phyloP scores from a whole-genome alignment of 2,113 vertebrate genomes.

The Agelaius phoeniceus region DNA sequence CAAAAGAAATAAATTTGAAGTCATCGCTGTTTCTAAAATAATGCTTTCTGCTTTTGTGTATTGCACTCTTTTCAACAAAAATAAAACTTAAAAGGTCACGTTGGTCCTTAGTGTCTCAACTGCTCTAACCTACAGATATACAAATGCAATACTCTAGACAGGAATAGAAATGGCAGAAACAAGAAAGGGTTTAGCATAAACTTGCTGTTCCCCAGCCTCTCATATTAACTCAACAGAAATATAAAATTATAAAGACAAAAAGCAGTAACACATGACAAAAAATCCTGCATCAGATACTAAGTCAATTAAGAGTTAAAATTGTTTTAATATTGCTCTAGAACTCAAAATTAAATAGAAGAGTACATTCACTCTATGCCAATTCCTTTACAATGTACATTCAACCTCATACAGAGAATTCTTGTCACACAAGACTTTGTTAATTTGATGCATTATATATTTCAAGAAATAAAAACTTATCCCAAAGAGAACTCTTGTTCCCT shows the following conservation, averaged over 20 bases:
- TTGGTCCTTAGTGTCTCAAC: neutral
- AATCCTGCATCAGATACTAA: neutral
- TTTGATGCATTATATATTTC: neutral
- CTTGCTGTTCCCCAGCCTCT: neutral
- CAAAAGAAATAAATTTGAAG: neutral
- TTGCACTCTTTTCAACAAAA: neutral
- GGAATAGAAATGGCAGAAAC: neutral
- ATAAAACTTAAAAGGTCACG: neutral
- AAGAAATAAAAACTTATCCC: neutral
- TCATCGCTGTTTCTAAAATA: neutral
- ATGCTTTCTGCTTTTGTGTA: neutral
- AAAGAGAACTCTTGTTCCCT: neutral
- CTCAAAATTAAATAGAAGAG: neutral
- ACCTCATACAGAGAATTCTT: neutral
- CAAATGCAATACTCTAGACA: neutral
- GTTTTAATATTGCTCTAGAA: neutral
- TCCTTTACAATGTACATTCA: neutral
- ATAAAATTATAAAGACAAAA: neutral
- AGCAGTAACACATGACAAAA: neutral
- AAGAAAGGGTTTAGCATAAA: neutral
- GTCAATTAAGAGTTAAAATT: neutral
- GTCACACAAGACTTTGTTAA: neutral
- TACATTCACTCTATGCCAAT: neutral
- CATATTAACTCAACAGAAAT: neutral
- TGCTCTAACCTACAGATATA: neutral